A percentile compares a stretch with the other conserved stretches of the same genome.
Evolutionary conservation across 2,113 vertebrate species (phyloP).

Genomic region (Leucosticte australis): DNA sequence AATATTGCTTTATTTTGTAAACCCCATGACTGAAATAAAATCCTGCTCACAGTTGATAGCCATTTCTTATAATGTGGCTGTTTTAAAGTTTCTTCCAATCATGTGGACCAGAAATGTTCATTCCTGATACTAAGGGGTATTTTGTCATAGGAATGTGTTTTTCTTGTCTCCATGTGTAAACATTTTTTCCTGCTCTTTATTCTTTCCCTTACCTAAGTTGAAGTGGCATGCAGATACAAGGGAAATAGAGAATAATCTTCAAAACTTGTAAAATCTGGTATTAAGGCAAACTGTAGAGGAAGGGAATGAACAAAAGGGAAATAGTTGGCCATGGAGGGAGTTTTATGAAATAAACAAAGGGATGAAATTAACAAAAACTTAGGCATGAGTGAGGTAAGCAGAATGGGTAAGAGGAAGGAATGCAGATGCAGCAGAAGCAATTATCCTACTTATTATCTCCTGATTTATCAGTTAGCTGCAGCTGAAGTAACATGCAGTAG

Average conservation of each 20-base stretch:
- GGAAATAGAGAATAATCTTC: background rate
- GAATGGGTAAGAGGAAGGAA: background rate
- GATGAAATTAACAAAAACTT: background rate
- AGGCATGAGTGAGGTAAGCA: background rate
- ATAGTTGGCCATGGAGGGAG: background rate
- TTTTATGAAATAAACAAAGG: background rate
- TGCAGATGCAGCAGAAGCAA: rapidly evolving
- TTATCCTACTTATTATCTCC: background rate
- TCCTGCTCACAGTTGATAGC: background rate
- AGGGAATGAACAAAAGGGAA: background rate
- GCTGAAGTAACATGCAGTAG: background rate
- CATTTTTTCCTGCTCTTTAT: background rate
- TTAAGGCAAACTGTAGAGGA: background rate
- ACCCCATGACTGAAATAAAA: constrained; percentile 23
- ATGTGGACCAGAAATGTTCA: background rate
- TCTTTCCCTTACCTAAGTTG: background rate
- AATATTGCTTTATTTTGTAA: constrained; percentile 19
- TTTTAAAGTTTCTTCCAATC: background rate
- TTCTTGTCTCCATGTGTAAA: background rate
- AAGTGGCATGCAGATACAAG: background rate
- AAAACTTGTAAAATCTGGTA: background rate
- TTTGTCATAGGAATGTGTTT: background rate
- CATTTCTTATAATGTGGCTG: background rate
- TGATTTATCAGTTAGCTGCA: background rate
- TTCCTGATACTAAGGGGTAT: background rate